phyloP scores from a whole-genome alignment of 2,888 invertebrate genomes.

The Pachydiplax longipennis region DNA sequence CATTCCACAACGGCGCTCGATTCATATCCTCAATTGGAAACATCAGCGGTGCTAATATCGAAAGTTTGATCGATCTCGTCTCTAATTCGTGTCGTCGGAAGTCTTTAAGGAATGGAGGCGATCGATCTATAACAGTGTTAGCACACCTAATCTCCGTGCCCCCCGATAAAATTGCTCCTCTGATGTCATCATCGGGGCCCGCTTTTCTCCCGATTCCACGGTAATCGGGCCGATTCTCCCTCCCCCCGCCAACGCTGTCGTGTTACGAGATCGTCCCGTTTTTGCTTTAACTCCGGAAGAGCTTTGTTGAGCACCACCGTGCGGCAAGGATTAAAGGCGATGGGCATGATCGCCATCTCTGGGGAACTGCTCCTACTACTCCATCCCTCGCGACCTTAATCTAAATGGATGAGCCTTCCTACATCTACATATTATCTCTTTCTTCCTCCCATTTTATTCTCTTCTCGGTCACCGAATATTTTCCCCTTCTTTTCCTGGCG shows the following conservation, averaged over 20 bases:
- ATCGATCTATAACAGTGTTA: background rate
- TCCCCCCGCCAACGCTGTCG: background rate
- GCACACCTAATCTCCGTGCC: background rate
- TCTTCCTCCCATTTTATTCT: background rate
- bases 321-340: slow-evolving; percentile 37
- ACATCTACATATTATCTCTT: background rate
- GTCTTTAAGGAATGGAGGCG: too few relatives aligned
- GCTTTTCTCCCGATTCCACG: background rate
- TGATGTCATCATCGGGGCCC: background rate
- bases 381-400: slow-evolving; percentile 24
- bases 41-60: too few relatives aligned
- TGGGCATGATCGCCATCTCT: background rate
- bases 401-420: slow-evolving; percentile 29
- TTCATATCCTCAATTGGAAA: too few relatives aligned
- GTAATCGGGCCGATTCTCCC: background rate
- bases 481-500: background rate
- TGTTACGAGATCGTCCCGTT: background rate
- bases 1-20: too few relatives aligned
- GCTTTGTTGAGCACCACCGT: background rate
- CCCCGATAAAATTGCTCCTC: background rate
- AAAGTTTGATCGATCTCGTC: too few relatives aligned
- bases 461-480: background rate
- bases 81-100: too few relatives aligned
- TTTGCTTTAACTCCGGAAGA: background rate
- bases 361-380: slow-evolving; percentile 17